Evolutionary conservation across 2,113 vertebrate genomes (phyloP).

Genomic region (Paramisgurnus dabryanus): DNA sequence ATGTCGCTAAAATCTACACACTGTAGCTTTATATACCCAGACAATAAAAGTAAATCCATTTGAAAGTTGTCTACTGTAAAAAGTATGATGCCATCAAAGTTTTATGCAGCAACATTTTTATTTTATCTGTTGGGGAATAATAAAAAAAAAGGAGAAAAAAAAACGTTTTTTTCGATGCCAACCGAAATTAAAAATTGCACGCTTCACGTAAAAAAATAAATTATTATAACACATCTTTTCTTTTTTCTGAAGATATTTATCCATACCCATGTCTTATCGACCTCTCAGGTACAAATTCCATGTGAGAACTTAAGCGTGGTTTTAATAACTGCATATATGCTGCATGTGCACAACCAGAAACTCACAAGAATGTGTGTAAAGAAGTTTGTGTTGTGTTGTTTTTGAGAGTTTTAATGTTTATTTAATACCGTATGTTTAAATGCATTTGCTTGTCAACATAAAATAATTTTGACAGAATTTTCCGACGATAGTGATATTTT

Average conservation of each 20-base stretch:
- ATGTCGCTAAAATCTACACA: too few relatives aligned
- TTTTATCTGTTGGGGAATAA: too few relatives aligned
- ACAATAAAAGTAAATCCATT: too few relatives aligned
- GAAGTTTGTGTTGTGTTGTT: not conserved
- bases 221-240: constrained; percentile 39
- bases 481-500: not conserved
- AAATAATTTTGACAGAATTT: not conserved
- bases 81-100: too few relatives aligned
- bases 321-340: constrained; percentile 16
- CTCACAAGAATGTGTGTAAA: constrained; percentile 18
- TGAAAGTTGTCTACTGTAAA: too few relatives aligned
- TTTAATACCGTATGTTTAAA: not conserved
- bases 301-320: constrained; percentile 23
- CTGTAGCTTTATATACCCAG: too few relatives aligned
- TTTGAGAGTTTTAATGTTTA: not conserved
- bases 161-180: too few relatives aligned
- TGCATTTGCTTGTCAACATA: not conserved
- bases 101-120: too few relatives aligned
- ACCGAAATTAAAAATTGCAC: too few relatives aligned
- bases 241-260: constrained; percentile 71
- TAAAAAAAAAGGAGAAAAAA: too few relatives aligned
- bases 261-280: constrained; percentile 80
- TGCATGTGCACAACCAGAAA: constrained; percentile 43
- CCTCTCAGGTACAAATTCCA: constrained; percentile 69
- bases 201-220: not conserved